Conservation (phyloP, 2,888 invertebrate species). For the Ceriagrion tenellum region DNA sequence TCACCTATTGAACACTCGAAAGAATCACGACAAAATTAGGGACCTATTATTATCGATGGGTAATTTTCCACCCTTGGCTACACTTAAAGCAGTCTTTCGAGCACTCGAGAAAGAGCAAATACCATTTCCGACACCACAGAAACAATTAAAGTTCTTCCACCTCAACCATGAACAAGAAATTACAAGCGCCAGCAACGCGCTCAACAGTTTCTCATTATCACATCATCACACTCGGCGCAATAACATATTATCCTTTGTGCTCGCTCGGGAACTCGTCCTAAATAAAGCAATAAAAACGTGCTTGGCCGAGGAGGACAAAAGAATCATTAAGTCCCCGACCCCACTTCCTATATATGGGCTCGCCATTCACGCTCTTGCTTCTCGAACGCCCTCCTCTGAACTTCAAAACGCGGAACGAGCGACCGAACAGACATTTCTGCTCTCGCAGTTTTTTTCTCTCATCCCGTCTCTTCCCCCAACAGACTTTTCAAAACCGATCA, state of each 20-base stretch:
- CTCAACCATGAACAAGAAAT: slow-evolving; percentile 28
- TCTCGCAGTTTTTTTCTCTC: not conserved
- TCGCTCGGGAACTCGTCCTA: not conserved
- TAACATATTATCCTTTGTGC: slow-evolving; percentile 6
- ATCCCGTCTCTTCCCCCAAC: not conserved
- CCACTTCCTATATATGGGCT: slow-evolving; percentile 1
- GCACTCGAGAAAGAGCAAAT: not conserved
- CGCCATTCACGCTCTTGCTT: slow-evolving; percentile 10
- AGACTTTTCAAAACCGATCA: not conserved
- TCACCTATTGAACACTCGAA: too few relatives aligned
- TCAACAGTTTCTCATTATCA: slow-evolving; percentile 11
- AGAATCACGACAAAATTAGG: too few relatives aligned
- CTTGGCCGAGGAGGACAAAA: not conserved
- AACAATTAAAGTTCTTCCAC: not conserved
- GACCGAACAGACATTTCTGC: not conserved
- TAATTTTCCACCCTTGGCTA: too few relatives aligned
- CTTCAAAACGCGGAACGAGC: not conserved
- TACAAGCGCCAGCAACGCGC: not conserved
- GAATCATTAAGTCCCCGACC: not conserved
- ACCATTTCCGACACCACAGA: not conserved
- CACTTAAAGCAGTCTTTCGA: not conserved
- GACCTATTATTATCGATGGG: too few relatives aligned
- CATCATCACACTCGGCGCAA: slow-evolving; percentile 9
- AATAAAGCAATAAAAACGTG: slow-evolving; percentile 33
- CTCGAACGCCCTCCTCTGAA: not conserved